These are phyloP conservation scores for Ophraella communa DNA, from an alignment of 2,888 invertebrate species.

Conservation along the genomic window DNA sequence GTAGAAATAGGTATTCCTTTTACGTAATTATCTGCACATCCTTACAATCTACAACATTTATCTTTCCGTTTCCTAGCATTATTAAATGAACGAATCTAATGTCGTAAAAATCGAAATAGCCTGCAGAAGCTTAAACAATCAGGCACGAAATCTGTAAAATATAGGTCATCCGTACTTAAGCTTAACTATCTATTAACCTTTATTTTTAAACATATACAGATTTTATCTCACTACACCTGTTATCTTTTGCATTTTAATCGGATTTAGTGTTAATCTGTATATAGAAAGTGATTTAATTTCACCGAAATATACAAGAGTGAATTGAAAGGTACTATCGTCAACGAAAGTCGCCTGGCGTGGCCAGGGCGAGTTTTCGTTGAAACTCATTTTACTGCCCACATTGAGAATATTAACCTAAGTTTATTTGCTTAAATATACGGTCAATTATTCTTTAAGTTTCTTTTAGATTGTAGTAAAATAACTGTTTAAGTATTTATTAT, in stretches of 20 bases:
- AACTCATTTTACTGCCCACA: no score
- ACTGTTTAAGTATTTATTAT: no score
- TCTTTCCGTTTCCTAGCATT: slow-evolving; percentile 6
- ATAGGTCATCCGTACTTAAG: slow-evolving; percentile 28
- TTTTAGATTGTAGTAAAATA: no score
- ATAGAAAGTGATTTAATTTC: no score
- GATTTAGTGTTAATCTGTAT: no score
- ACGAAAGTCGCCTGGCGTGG: no score
- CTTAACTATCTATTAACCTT: slow-evolving; percentile 25
- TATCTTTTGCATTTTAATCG: slow-evolving; percentile 29
- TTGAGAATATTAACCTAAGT: no score
- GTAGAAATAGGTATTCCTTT: not conserved
- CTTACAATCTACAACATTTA: slow-evolving; percentile 8
- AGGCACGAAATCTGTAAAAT: slow-evolving; percentile 17
- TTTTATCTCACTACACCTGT: slow-evolving; percentile 31
- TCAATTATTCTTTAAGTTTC: no score
- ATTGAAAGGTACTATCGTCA: no score
- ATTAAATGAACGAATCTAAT: slow-evolving; percentile 7
- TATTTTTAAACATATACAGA: slow-evolving; percentile 25
- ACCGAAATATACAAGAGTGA: no score
- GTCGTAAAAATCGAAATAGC: slow-evolving; percentile 12
- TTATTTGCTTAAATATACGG: no score
- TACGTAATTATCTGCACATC: slow-evolving; percentile 2
- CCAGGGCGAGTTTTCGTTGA: no score
- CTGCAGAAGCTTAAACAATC: slow-evolving; percentile 18